These are phyloP conservation scores for Porites evermanni DNA, from an alignment of 92 coral and sea anemone species.

Conservation along the genomic window DNA sequence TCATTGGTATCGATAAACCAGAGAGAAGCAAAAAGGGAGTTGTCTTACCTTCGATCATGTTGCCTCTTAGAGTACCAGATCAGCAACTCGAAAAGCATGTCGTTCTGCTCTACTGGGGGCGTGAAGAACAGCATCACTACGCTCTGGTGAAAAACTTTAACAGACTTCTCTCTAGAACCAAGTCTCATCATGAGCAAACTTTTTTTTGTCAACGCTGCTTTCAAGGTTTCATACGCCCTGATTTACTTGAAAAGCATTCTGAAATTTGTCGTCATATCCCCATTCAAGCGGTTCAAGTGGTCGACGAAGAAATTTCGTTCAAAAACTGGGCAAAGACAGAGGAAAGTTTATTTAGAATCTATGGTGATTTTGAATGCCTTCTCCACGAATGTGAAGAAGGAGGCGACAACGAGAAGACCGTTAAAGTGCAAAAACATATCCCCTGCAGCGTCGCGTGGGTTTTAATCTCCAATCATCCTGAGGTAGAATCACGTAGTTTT, in stretches of 20 bases:
- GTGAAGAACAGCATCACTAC: not conserved
- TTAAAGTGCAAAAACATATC: not conserved
- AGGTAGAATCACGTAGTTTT: not conserved
- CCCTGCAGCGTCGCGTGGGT: not conserved
- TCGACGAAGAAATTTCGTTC: not conserved
- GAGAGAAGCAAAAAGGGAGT: not conserved
- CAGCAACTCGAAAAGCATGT: not conserved
- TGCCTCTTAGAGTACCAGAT: not conserved
- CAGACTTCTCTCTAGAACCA: not conserved
- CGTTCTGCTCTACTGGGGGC: not conserved
- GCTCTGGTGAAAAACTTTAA: not conserved
- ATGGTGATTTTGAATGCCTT: not conserved
- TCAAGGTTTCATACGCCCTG: not conserved
- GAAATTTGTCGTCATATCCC: not conserved
- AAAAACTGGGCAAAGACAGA: not conserved
- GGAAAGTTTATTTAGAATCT: not conserved
- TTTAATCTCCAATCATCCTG: not conserved
- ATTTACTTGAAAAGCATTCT: not conserved
- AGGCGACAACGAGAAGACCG: not conserved
- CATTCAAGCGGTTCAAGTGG: not conserved
- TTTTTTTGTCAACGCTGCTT: slow-evolving; percentile 9
- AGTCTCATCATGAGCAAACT: not conserved
- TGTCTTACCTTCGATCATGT: not conserved
- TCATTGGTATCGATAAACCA: not conserved
- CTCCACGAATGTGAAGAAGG: not conserved